Percentiles rank a stretch among this genome's conserved stretches.
These are phyloP conservation scores for Neuroterus valhalla DNA, from an alignment of 1,140 invertebrate genomes.

Conservation along the genomic window DNA sequence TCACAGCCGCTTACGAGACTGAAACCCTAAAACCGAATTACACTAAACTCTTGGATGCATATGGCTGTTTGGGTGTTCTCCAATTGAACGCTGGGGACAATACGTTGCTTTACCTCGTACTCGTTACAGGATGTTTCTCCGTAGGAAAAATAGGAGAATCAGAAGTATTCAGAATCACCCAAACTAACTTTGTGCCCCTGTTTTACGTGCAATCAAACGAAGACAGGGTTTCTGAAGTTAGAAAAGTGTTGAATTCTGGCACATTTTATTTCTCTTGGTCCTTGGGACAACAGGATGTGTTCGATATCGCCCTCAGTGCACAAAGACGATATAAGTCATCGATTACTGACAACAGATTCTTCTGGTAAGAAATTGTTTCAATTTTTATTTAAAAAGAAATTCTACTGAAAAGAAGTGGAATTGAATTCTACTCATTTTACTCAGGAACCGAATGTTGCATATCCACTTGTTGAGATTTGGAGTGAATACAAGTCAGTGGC, in stretches of 20 bases:
- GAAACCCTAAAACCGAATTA: constrained; percentile 92
- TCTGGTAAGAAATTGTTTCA: constrained; percentile 82
- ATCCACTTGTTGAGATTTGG: constrained; percentile 93
- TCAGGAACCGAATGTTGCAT: constrained; percentile 93
- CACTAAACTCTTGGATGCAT: constrained; percentile 91
- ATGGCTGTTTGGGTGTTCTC: constrained; percentile 93
- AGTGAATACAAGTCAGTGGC: constrained; percentile 90
- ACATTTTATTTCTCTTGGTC: constrained; percentile 97
- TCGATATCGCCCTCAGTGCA: constrained; percentile 95
- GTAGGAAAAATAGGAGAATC: constrained; percentile 95
- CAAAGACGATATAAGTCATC: constrained; percentile 87
- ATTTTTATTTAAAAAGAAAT: neutral
- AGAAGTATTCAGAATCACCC: constrained; percentile 95
- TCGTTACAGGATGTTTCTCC: constrained; percentile 96
- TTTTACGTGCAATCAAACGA: constrained; percentile 86
- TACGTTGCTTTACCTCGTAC: constrained; percentile 88
- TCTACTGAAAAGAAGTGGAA: constrained; percentile 20
- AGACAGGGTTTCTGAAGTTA: constrained; percentile 85
- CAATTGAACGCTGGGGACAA: constrained; percentile 90
- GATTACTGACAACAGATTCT: constrained; percentile 94
- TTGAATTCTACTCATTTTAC: constrained; percentile 33
- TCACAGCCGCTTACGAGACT: constrained; percentile 84
- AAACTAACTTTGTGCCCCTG: constrained; percentile 91
- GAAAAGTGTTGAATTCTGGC: constrained; percentile 95
- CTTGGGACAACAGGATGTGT: constrained; percentile 69